Evolutionary conservation across 1,140 invertebrate genomes (phyloP), one percentile per base, ranked within the genome.

Genomic region (Grapholita molesta): DNA sequence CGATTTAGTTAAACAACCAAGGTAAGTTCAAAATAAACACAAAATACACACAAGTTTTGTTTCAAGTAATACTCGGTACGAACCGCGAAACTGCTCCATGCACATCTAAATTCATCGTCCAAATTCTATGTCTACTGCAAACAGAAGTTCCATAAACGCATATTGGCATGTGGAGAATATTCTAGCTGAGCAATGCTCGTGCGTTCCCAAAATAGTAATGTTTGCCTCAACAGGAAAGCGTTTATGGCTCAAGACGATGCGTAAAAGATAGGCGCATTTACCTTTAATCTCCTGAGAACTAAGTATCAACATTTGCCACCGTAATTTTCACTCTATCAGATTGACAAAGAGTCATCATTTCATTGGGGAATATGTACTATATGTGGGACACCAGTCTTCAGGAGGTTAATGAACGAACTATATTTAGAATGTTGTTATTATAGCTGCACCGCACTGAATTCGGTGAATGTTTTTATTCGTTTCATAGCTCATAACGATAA

Each of bases 251-350:
- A 33, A 65, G 18, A 21, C 32, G 33, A 9, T 35, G 33, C 64
- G 64, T 61, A 61, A 61, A 61, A 61, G 55, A 61, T 61, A 61
- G 25, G 25, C 24, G 9, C 66, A 33, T 64, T 55, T 68, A 69
- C 67, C 53, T 57, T 69, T 69, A n/a, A n/a, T n/a, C n/a, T n/a
- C n/a, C n/a, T n/a, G n/a, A n/a, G n/a, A n/a, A n/a, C n/a, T n/a
- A n/a, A n/a, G n/a, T n/a, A n/a, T n/a, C n/a, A n/a, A n/a, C n/a
- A n/a, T n/a, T n/a, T n/a, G n/a, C n/a, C n/a, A n/a, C n/a, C n/a
- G n/a, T n/a, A n/a, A n/a, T n/a, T n/a, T n/a, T n/a, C n/a, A n/a
- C n/a, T n/a, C n/a, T n/a, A n/a, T n/a, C n/a, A n/a, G n/a, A n/a
- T n/a, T n/a, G n/a, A n/a, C n/a, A n/a, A n/a, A n/a, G n/a, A n/a